phyloP scores from a whole-genome alignment of 2,888 invertebrate species.

The Phyto melanocephala region DNA sequence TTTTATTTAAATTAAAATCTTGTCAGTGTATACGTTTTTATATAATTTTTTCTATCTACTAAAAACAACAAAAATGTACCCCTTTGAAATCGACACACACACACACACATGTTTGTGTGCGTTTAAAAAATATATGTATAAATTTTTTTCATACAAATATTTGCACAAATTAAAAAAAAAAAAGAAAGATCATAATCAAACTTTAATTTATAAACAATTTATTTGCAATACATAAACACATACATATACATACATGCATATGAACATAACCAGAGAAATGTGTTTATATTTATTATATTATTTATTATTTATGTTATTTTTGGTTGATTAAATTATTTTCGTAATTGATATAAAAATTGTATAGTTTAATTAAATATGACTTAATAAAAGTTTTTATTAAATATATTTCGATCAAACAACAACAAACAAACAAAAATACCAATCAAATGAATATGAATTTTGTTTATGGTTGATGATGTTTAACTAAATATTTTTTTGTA shows the following conservation, averaged over 20 bases:
- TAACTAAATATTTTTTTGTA: too few species aligned
- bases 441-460: background rate
- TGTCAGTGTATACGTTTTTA: conserved; percentile 27
- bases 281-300: conserved; percentile 25
- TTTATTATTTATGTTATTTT: conserved; percentile 1
- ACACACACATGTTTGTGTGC: background rate
- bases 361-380: conserved; percentile 43
- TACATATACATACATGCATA: background rate
- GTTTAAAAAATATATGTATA: background rate
- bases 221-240: background rate
- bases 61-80: background rate
- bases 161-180: conserved; percentile 61
- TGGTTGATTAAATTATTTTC: conserved; percentile 41
- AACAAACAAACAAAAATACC: background rate
- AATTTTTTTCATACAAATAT: conserved; percentile 60
- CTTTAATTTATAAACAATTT: conserved; percentile 60
- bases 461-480: too few species aligned
- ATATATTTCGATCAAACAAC: background rate
- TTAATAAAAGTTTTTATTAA: conserved; percentile 13
- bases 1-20: conserved; percentile 60
- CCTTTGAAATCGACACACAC: background rate
- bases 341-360: conserved; percentile 51
- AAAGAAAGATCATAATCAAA: conserved; percentile 60
- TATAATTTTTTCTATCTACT: background rate
- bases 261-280: background rate